Base-by-base conservation (phyloP, 2,888 invertebrate genomes). In the Parapristionchus giblindavisi region DNA sequence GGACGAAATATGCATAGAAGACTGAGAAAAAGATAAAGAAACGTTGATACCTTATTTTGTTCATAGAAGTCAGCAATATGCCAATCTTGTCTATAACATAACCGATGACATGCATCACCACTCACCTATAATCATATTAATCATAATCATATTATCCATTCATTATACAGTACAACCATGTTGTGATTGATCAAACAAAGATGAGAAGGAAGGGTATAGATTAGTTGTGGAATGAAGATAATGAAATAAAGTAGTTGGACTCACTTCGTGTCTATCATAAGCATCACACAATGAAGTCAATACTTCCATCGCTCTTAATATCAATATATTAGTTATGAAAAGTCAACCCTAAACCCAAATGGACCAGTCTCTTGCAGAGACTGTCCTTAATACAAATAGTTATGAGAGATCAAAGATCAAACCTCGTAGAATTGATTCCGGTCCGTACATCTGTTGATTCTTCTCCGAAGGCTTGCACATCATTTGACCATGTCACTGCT, bases 81-180 rank as follows among this genome's bases (percentile, higher is more conserved):
- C 81, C 83, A 87, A 60, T 86, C 83, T 40, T 79, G 56, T 29
- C 76, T 66, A 48, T 76, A 82, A 74, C 87, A 88, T 6, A 87
- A 74, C n/a, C 83, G 80, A 73, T 79, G 79, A 76, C 88, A 88
- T 4, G 86, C 78, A 74, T 87, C 86, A 17, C 88, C 88, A 5
- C 84, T 80, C 1, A 84, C 76, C 29, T 34, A 24, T 36, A 66
- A 70, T 27, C 8, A 60, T 24, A 54, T 54, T 8, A 5, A 43
- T 43, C 17, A 17, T 43, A 43, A 43, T 8, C 17, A 43, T 24
- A 54, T n/a, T 54, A 54, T 48, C 48, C 48, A 48, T 21, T 21
- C 48, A 11, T 48, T 48, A 11, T 48, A 48, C 48, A 48, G 21
- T 48, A 48, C 21, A n/a, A n/a, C n/a, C n/a, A n/a, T n/a, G n/a